A percentile compares a stretch with the other conserved stretches of the same genome.
Conservation (phyloP, 2,113 vertebrate genomes). For the Mormyrus lacerda region DNA sequence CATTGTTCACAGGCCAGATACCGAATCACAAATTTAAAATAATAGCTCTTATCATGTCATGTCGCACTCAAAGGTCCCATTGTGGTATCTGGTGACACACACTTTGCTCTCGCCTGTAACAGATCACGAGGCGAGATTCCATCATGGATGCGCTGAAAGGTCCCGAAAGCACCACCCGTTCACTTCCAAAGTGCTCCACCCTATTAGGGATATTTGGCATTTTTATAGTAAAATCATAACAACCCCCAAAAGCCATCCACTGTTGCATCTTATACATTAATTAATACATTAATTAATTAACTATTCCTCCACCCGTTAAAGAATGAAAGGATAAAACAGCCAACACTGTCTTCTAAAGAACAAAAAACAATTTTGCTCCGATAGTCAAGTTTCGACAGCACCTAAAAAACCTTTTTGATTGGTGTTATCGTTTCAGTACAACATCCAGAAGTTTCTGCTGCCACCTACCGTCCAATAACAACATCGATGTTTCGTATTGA, state of each 20-base stretch:
- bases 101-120: neutral
- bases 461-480: constrained; percentile 6
- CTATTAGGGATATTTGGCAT: neutral
- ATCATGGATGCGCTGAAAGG: neutral
- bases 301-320: neutral
- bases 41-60: constrained; percentile 40
- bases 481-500: neutral
- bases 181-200: neutral
- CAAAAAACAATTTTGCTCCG: neutral
- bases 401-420: neutral
- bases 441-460: neutral
- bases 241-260: neutral
- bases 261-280: neutral
- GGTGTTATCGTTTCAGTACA: neutral
- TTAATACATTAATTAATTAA: neutral
- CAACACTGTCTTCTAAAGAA: neutral
- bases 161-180: neutral
- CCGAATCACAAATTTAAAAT: constrained; percentile 42
- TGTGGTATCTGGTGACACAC: constrained; percentile 24
- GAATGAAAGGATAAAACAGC: neutral
- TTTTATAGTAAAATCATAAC: neutral
- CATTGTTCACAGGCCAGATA: constrained; percentile 49
- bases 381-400: neutral
- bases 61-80: constrained; percentile 46
- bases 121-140: neutral